Base-by-base conservation (phyloP, 64 coral and sea anemone genomes). In the Montipora sp. region DNA sequence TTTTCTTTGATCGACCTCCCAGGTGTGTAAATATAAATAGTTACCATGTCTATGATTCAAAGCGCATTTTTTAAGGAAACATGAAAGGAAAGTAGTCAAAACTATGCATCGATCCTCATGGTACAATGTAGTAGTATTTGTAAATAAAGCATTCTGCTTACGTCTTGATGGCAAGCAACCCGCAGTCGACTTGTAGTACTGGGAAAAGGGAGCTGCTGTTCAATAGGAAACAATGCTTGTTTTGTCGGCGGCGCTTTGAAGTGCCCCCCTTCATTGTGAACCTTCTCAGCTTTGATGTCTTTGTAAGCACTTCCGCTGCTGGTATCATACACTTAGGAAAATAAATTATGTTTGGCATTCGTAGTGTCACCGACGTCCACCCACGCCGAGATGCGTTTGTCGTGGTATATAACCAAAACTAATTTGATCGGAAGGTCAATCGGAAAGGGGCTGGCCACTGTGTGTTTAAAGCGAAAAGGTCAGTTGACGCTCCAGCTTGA, bases 161-260 rank as follows among this genome's bases (percentile, higher is more conserved):
- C 10, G 60, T 65, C 11, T 65, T 65, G 3, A 65, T 65, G 8
- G 3, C 51, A 77, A 18, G 47, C 75, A 47, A 2, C 7, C 36
- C 75, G 47, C 15, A 77, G 12, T 77, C 10, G 75, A 14, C 75
- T 15, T 47, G 21, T n/a, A 36, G 27, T 36, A 36, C 11, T 19
- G 48, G 47, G n/a, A 51, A 45, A 53, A 79, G 27, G 27, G 27
- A 36, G 27, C 27, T 36, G 27, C 27, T 18, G 10, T 18, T 73
- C 24, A 3, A 59, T 11, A 36, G 27, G 27, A 59, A 21, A 24
- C 48, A 78, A 9, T 55, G 5, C 27, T 83, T 83, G 59, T 83
- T 66, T 68, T 83, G 80, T 59, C 59, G 58, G 80, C 59, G 36
- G 78, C 78, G 10, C 50, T 19, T 58, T 58, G 49, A 23, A 58